Percentiles rank a stretch among this genome's conserved stretches.
Evolutionary conservation across 2,113 vertebrate genomes (phyloP).

Genomic region (Notarius lentiginosus): DNA sequence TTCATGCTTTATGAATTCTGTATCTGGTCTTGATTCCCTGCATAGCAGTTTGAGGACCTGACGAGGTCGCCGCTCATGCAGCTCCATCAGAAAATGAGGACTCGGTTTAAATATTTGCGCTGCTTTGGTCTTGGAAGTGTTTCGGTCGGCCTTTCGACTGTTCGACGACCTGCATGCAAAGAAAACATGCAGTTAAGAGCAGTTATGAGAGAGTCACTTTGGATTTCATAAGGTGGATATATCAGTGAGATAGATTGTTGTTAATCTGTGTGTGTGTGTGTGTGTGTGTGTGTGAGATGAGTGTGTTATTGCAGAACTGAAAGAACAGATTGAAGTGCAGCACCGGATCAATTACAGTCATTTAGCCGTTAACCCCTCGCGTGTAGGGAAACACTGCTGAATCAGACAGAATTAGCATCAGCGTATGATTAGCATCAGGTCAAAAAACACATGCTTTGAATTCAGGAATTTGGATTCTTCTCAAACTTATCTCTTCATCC

Average conservation of each 20-base stretch:
- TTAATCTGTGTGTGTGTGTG: conserved; percentile 9
- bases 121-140: not conserved
- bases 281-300: not conserved
- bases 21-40: conserved; percentile 21
- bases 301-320: not conserved
- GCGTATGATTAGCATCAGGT: conserved; percentile 29
- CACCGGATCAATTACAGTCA: not conserved
- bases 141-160: conserved; percentile 20
- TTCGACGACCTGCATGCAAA: conserved; percentile 12
- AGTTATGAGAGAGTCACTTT: conserved; percentile 23
- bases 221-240: not conserved
- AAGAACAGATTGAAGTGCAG: not conserved
- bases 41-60: not conserved
- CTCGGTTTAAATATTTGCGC: not conserved
- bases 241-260: not conserved
- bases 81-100: not conserved
- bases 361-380: not conserved
- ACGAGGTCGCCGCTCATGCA: not conserved
- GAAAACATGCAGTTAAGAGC: conserved; percentile 39
- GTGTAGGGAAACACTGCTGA: not conserved
- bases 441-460: not conserved
- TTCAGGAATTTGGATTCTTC: not conserved
- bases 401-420: not conserved
- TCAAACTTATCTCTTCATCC: not conserved
- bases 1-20: conserved; percentile 49